A percentile compares a stretch with the other conserved stretches of the same genome.
These are phyloP conservation scores for Malurus alboscapulatus DNA, from an alignment of 2,113 vertebrate species.

Conservation along the genomic window DNA sequence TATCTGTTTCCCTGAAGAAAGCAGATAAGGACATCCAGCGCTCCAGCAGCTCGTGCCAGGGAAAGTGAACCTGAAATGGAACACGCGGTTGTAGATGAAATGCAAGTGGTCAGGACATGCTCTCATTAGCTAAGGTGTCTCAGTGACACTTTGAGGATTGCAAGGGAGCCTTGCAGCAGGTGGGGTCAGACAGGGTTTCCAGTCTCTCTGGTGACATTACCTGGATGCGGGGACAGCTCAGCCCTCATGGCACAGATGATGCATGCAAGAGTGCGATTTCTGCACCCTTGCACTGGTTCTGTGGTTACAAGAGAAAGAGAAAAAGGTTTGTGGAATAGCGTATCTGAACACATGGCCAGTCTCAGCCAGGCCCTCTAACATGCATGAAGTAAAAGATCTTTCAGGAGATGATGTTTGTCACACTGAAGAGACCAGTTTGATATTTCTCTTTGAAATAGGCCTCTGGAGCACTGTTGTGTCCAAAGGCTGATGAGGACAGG, in stretches of 20 bases:
- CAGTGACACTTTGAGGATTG: neutral
- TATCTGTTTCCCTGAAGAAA: conserved; percentile 7
- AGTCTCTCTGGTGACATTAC: neutral
- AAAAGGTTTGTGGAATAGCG: neutral
- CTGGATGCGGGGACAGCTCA: neutral
- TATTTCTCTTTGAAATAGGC: neutral
- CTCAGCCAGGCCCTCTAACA: neutral
- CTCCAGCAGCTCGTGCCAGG: neutral
- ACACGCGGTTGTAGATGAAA: neutral
- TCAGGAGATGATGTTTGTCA: neutral
- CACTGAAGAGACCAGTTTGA: neutral
- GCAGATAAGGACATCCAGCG: conserved; percentile 19
- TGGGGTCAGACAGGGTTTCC: neutral
- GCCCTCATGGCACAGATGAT: neutral
- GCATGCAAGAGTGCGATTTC: neutral
- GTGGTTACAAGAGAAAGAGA: neutral
- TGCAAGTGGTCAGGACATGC: neutral
- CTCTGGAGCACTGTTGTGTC: neutral
- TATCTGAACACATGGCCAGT: neutral
- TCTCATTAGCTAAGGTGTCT: neutral
- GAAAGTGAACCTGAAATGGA: conserved; percentile 5
- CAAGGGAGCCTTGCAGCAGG: neutral
- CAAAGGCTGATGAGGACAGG: neutral
- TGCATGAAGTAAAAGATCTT: neutral
- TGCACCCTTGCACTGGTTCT: neutral